Evolutionary conservation across 2,113 vertebrate species (phyloP).

Genomic region (Arothron firmamentum): DNA sequence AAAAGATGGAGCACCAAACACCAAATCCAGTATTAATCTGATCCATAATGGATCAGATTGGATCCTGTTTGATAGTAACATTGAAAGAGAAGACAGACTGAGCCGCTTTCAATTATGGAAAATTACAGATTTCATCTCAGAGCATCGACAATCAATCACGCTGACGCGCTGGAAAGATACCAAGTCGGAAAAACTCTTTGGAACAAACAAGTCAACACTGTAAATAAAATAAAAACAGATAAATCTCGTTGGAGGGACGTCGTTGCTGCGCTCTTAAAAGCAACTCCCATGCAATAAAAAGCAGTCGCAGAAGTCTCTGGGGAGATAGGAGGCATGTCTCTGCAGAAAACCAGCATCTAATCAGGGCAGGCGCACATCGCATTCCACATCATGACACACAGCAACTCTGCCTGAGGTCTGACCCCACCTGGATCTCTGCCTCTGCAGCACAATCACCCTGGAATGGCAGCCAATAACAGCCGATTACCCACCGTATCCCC

Average conservation of each 20-base stretch:
- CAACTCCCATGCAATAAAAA: conserved; percentile 11
- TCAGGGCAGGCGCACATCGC: conserved; percentile 48
- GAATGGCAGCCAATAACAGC: conserved; percentile 74
- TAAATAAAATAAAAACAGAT: conserved; percentile 28
- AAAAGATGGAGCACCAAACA: not conserved
- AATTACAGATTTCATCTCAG: conserved; percentile 15
- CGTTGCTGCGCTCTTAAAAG: not conserved
- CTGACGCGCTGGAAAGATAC: conserved; percentile 5
- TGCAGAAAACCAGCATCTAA: conserved; percentile 53
- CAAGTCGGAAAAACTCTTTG: conserved; percentile 6
- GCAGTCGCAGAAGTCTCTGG: conserved; percentile 10
- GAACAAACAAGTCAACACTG: conserved; percentile 33
- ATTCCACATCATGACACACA: conserved; percentile 61
- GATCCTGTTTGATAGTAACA: not conserved
- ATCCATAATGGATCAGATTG: conserved; percentile 11
- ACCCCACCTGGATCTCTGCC: conserved; percentile 64
- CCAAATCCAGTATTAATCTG: conserved; percentile 8
- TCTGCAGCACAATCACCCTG: conserved; percentile 64
- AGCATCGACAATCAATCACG: not conserved
- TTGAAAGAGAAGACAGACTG: conserved; percentile 11
- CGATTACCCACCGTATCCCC: conserved; percentile 48
- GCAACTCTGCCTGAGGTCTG: conserved; percentile 62
- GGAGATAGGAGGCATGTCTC: conserved; percentile 32
- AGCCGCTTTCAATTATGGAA: conserved; percentile 7
- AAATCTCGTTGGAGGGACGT: conserved; percentile 20